A percentile compares a stretch with the other conserved stretches of the same genome.
Evolutionary conservation across 2,888 invertebrate species (phyloP).

Genomic region (Mesodorylaimus sp.): DNA sequence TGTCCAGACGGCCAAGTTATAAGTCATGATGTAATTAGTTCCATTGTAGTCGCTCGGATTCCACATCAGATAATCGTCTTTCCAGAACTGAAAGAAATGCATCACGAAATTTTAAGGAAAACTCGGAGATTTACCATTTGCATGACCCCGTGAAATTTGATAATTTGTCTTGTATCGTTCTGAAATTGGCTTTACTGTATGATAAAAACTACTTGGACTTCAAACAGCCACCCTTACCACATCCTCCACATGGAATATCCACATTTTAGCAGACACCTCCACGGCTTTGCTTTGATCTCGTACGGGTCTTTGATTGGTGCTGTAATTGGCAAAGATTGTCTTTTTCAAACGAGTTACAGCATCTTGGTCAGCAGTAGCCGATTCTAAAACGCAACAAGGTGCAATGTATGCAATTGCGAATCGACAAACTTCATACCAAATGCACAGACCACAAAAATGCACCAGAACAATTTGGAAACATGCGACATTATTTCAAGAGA

Average conservation of each 20-base stretch:
- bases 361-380: too few relatives aligned
- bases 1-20: constrained; percentile 25
- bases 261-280: not conserved
- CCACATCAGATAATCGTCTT: constrained; percentile 26
- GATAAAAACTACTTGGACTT: not conserved
- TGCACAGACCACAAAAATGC: too few relatives aligned
- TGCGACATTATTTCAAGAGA: too few relatives aligned
- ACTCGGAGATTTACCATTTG: not conserved
- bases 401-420: too few relatives aligned
- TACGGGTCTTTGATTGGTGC: not conserved
- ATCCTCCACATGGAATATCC: not conserved
- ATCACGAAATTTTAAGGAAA: not conserved
- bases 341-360: too few relatives aligned
- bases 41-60: constrained; percentile 25
- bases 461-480: too few relatives aligned
- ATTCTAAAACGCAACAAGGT: too few relatives aligned
- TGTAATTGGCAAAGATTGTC: not conserved
- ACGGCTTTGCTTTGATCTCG: not conserved
- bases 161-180: not conserved
- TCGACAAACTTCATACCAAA: too few relatives aligned
- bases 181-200: not conserved
- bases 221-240: not conserved
- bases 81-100: constrained; percentile 23
- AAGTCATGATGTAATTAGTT: constrained; percentile 24
- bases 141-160: not conserved